phyloP scores from a whole-genome alignment of 2,888 invertebrate genomes.

The Smittia aterrima region DNA sequence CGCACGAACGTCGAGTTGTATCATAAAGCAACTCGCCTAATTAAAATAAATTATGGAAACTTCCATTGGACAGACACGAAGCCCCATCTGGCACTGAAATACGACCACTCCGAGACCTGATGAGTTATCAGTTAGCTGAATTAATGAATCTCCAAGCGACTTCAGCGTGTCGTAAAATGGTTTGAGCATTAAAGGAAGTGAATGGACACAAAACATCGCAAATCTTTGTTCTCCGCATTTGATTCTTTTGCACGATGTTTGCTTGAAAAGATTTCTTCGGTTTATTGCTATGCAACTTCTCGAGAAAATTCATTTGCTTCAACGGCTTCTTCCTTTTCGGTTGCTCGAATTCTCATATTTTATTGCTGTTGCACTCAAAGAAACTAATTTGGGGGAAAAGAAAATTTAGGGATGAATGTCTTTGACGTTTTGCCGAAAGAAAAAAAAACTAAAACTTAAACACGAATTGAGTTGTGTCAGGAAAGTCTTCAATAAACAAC shows the following conservation, averaged over 20 bases:
- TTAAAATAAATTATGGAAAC: constrained; percentile 1
- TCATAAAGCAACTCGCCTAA: not conserved
- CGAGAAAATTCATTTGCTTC: not conserved
- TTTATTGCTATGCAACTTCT: not conserved
- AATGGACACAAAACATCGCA: no score
- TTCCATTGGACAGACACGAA: not conserved
- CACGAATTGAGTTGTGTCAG: not conserved
- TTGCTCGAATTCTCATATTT: not conserved
- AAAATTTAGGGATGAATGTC: not conserved
- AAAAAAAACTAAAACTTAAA: not conserved
- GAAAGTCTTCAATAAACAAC: no score
- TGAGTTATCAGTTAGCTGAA: not conserved
- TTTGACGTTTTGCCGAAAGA: not conserved
- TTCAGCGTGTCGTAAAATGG: not conserved
- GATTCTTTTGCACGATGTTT: no score
- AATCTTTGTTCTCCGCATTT: no score
- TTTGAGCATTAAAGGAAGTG: no score
- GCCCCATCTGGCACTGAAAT: not conserved
- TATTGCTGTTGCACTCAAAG: not conserved
- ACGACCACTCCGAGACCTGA: not conserved
- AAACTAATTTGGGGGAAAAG: not conserved
- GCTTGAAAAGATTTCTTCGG: no score
- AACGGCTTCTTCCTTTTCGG: not conserved
- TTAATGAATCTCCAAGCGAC: not conserved
- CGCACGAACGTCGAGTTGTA: not conserved